A percentile compares a stretch with the other conserved stretches of the same genome.
Evolutionary conservation across 2,113 vertebrate species (phyloP).

Genomic region (Elephantulus edwardii): DNA sequence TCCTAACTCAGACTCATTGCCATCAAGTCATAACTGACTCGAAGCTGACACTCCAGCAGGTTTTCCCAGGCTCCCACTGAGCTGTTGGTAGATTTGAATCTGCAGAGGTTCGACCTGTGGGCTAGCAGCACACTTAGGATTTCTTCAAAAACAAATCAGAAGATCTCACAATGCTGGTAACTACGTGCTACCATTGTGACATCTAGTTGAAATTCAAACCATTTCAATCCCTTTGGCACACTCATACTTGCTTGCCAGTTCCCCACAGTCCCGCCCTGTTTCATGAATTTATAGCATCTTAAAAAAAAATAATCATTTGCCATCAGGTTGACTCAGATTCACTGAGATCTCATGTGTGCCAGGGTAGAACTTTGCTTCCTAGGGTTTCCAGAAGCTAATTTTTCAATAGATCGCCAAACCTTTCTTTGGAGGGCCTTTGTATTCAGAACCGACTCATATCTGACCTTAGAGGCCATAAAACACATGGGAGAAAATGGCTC

Average conservation of each 20-base stretch:
- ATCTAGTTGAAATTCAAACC: neutral
- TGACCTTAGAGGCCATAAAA: too few relatives aligned
- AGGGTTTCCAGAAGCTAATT: neutral
- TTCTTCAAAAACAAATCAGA: slow-evolving; percentile 11
- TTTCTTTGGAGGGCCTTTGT: neutral
- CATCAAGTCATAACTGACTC: too few relatives aligned
- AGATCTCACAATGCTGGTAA: neutral
- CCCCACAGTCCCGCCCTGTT: neutral
- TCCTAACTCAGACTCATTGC: too few relatives aligned
- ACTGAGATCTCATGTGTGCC: neutral
- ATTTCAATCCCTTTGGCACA: neutral
- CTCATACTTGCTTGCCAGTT: neutral
- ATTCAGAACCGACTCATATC: too few relatives aligned
- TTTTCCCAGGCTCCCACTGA: too few relatives aligned
- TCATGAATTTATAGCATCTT: neutral
- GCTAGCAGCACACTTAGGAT: too few relatives aligned
- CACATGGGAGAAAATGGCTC: too few relatives aligned
- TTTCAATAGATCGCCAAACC: neutral
- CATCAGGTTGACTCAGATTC: neutral
- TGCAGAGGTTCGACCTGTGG: too few relatives aligned
- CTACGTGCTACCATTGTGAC: neutral
- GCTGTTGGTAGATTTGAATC: too few relatives aligned
- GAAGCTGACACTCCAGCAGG: too few relatives aligned
- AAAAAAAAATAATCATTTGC: neutral
- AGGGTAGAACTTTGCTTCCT: neutral